Evolutionary conservation across 2,797 vertebrate species (phyloP).

Genomic region (Brachymystax lenok): DNA sequence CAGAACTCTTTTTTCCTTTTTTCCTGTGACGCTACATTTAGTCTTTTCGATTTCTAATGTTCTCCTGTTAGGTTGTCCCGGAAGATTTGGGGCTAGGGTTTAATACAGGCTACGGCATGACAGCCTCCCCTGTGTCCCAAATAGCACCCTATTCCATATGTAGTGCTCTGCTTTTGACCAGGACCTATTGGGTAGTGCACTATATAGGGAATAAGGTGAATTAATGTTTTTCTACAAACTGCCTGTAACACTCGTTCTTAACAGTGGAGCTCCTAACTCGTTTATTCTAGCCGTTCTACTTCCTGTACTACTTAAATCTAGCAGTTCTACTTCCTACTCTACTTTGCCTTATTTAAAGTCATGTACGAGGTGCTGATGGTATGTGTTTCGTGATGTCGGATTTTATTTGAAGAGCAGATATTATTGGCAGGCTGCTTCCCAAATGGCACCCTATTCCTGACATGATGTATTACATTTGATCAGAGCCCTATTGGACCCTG

Average conservation of each 20-base stretch:
- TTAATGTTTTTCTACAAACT: background rate
- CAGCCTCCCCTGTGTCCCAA: background rate
- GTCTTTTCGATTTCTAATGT: conserved; percentile 64
- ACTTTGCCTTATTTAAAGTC: background rate
- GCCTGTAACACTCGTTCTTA: too few relatives aligned
- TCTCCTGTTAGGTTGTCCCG: conserved; percentile 38
- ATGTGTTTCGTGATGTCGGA: conserved; percentile 22
- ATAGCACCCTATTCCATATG: background rate
- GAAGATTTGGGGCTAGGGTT: conserved; percentile 56
- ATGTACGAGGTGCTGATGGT: background rate
- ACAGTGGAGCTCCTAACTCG: too few relatives aligned
- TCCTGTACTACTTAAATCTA: too few relatives aligned
- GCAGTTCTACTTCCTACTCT: too few relatives aligned
- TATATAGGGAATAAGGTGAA: conserved; percentile 47
- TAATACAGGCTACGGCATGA: conserved; percentile 47
- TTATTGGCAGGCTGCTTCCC: conserved; percentile 37
- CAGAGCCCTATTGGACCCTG: background rate
- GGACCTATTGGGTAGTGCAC: too few relatives aligned
- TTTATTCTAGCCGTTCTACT: too few relatives aligned
- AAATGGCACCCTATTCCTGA: background rate
- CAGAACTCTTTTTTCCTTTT: conserved; percentile 22
- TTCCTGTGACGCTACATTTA: conserved; percentile 64
- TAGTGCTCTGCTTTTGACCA: background rate
- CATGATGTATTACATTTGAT: background rate
- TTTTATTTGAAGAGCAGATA: conserved; percentile 19